Evolutionary conservation across 2,797 vertebrate genomes (phyloP), one percentile per base, ranked within the genome.

Genomic region (Petrocephalus sullivani): DNA sequence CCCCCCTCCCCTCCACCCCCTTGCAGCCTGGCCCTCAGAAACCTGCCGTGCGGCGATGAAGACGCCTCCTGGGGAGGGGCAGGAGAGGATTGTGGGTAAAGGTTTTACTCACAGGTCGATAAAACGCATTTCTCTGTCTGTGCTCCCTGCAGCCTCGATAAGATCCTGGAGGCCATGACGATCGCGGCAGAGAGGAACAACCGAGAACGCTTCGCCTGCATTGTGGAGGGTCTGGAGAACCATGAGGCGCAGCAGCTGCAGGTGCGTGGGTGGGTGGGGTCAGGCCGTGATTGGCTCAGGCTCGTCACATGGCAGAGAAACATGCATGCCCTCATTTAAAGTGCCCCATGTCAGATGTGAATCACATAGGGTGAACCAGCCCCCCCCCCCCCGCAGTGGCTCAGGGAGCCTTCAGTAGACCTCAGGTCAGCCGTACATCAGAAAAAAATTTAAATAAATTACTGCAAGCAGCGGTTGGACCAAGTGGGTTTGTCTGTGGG

Each of bases 171-270:
- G 92, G 98, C 98, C 91, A 99, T 99, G 95, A 99, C 97, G 61
- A 96, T 97, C 85, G 97, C 97, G 91, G 97, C 98, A 46, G 98
- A 99, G 92, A 96, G 96, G 92, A 97, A 98, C 94, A 98, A 96
- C 86, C 97, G 96, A 93, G 98, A 99, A 89, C 96, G 98, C 53
- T 99, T 99, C 92, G 95, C 97, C 89, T 93, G 96, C 71, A 98
- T 99, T 89, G 98, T 99, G 49, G 98, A 99, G 92, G 98, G 98
- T 89, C 93, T 99, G 92, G 96, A 99, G 94, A 99, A 98, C 93
- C 97, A 99, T 0, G 98, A 99, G 92, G 96, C 96, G 87, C 95
- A 99, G 90, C 98, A 98, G 88, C 96, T 99, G 89, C 98, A 99
- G 97, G 98, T 99, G 58, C 90, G 95, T 89, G 58, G 90, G 95